These are phyloP conservation scores for Drosophila nr. perissopoda DNA, from an alignment of 2,888 invertebrate species.

Conservation along the genomic window DNA sequence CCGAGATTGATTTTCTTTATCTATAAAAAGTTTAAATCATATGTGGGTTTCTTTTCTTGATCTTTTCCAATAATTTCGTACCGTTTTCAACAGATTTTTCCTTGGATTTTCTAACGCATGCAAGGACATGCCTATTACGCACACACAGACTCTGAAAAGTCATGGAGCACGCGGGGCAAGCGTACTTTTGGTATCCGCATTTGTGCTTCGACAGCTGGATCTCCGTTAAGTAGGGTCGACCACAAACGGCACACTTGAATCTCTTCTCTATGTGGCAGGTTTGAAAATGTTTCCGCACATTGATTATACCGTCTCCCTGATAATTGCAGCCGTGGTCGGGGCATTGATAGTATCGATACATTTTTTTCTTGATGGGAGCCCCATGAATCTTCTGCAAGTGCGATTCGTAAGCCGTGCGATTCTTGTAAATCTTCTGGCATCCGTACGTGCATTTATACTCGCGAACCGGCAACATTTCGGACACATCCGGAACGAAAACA, in stretches of 20 bases:
- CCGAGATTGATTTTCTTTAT: neutral
- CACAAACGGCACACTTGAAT: constrained; percentile 20
- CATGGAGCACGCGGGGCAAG: constrained; percentile 16
- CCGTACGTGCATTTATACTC: constrained; percentile 30
- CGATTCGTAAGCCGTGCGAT: constrained; percentile 12
- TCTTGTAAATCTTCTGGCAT: constrained; percentile 40
- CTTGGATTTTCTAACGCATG: neutral
- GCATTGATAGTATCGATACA: constrained; percentile 17
- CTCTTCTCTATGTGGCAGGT: constrained; percentile 28
- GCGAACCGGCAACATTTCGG: constrained; percentile 37
- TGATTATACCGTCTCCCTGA: neutral
- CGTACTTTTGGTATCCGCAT: neutral
- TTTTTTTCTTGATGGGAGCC: neutral
- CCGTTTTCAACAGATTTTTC: neutral
- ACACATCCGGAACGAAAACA: constrained; percentile 15
- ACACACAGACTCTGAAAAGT: neutral
- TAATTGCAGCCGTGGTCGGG: constrained; percentile 22
- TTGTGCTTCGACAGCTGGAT: constrained; percentile 16
- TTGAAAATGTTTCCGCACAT: constrained; percentile 45
- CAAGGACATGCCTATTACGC: constrained; percentile 20
- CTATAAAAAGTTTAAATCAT: neutral
- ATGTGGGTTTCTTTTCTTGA: neutral
- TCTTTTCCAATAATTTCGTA: neutral
- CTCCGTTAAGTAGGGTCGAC: constrained; percentile 2
- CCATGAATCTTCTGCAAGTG: constrained; percentile 39